Percentiles rank a stretch among this genome's conserved stretches.
phyloP scores from a whole-genome alignment of 2,113 vertebrate species.

The Acrocephalus kingi region DNA sequence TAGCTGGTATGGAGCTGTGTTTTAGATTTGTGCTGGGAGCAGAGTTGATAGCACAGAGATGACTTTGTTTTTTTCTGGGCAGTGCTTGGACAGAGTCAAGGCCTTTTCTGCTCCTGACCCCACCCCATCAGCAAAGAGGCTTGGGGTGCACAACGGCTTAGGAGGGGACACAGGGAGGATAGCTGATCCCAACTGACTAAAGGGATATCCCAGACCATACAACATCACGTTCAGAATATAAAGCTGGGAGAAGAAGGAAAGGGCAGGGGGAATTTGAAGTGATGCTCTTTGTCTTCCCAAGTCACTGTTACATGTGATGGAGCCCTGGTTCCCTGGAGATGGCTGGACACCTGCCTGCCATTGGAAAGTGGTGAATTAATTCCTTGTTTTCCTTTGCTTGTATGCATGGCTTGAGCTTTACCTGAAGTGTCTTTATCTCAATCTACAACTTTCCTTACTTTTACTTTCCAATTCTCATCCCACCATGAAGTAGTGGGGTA shows the following conservation, averaged over 20 bases:
- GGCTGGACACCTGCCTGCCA: not conserved
- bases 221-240: fast-evolving
- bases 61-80: not conserved
- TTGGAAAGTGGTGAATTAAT: not conserved
- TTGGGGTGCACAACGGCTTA: not conserved
- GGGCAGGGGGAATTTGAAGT: not conserved
- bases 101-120: not conserved
- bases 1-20: not conserved
- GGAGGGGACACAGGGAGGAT: not conserved
- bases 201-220: not conserved
- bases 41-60: not conserved
- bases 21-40: not conserved
- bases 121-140: no score
- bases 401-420: not conserved
- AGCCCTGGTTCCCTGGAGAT: not conserved
- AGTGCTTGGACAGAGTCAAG: not conserved
- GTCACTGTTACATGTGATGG: no score
- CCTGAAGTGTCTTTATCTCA: not conserved
- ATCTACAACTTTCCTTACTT: not conserved
- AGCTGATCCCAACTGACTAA: not conserved
- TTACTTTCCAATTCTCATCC: not conserved
- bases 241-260: not conserved
- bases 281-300: not conserved
- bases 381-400: not conserved
- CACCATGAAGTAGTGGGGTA: not conserved